phyloP scores from a whole-genome alignment of 2,888 invertebrate species.

The Lithophane ornitopus region DNA sequence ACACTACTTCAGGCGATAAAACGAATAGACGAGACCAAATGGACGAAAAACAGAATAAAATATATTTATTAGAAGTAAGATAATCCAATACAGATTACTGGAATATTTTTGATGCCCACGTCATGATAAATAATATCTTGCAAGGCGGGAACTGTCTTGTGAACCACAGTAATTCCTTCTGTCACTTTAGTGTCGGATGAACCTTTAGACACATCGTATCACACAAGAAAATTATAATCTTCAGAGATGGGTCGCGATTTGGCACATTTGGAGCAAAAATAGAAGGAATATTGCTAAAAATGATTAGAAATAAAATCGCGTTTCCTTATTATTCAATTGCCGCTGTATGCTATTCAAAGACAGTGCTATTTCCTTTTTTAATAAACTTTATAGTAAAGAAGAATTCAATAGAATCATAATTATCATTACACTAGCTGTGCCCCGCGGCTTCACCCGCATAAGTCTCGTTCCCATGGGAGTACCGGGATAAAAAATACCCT shows the following conservation, averaged over 20 bases:
- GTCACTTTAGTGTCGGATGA: slow-evolving; percentile 12
- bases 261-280: neutral
- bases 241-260: neutral
- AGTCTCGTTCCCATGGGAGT: no score
- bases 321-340: neutral
- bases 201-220: neutral
- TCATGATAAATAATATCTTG: slow-evolving; percentile 15
- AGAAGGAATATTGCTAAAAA: neutral
- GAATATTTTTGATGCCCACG: slow-evolving; percentile 19
- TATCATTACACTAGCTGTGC: neutral
- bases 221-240: slow-evolving; percentile 1
- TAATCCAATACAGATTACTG: slow-evolving; percentile 40
- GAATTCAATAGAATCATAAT: slow-evolving; percentile 15
- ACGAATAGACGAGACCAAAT: slow-evolving; percentile 14
- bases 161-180: neutral
- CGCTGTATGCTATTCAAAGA: neutral
- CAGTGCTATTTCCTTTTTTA: neutral
- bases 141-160: neutral
- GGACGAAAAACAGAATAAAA: slow-evolving; percentile 39
- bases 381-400: slow-evolving; percentile 1
- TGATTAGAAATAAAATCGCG: neutral
- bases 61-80: slow-evolving; percentile 31
- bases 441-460: no score
- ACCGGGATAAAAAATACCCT: no score
- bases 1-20: slow-evolving; percentile 11